Conservation (phyloP, 1,140 invertebrate genomes). For the Pinna nobilis region DNA sequence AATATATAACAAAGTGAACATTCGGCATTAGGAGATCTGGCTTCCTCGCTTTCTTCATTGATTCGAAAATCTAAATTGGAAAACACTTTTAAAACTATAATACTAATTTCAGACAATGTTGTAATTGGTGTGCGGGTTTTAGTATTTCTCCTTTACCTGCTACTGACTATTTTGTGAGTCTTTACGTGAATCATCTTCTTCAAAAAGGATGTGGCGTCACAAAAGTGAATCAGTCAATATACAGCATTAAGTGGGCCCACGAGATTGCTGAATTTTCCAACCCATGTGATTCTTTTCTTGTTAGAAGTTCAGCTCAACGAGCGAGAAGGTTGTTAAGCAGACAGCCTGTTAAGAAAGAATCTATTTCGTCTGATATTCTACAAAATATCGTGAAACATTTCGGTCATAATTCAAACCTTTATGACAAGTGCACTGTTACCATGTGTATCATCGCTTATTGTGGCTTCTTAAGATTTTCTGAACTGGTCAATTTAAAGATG, state of each 20-base stretch:
- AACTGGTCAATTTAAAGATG: background rate
- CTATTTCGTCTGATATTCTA: background rate
- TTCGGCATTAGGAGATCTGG: background rate
- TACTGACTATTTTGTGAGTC: background rate
- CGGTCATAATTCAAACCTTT: background rate
- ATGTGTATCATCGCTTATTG: background rate
- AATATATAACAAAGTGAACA: background rate
- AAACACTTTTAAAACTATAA: background rate
- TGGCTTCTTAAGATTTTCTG: background rate
- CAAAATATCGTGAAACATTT: background rate
- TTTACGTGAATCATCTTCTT: background rate
- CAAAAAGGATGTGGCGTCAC: background rate
- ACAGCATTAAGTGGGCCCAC: background rate
- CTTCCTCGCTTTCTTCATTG: background rate
- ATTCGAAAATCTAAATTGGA: background rate
- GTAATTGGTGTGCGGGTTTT: background rate
- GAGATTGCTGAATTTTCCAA: background rate
- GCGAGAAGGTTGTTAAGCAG: background rate
- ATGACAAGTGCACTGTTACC: background rate
- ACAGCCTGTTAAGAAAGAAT: background rate
- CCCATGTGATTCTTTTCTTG: background rate
- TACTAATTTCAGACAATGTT: background rate
- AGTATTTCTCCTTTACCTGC: background rate
- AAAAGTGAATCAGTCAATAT: slow-evolving; percentile 2
- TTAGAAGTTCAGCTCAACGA: background rate